Conservation (phyloP, 2,888 invertebrate species). For the Spisula subtruncata region DNA sequence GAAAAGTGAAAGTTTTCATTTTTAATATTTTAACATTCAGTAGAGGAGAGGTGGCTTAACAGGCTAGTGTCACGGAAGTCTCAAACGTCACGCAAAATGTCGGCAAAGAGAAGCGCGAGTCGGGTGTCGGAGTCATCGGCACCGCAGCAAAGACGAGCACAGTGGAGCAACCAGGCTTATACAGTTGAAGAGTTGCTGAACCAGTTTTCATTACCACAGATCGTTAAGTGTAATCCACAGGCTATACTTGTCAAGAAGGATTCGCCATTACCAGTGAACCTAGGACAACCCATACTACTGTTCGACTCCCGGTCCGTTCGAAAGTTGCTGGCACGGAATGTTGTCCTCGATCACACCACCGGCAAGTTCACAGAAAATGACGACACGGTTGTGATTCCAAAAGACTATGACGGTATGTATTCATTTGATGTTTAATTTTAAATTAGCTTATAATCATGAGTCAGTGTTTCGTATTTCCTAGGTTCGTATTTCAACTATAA, state of each 20-base stretch:
- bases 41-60: neutral
- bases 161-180: conserved; percentile 81
- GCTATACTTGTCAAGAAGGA: conserved; percentile 72
- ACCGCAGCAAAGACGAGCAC: conserved; percentile 69
- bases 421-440: neutral
- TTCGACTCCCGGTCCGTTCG: conserved; percentile 76
- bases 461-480: too few relatives aligned
- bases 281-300: conserved; percentile 78
- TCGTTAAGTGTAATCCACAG: conserved; percentile 78
- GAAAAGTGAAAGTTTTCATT: conserved; percentile 2
- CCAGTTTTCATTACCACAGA: conserved; percentile 78
- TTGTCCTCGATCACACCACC: conserved; percentile 68
- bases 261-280: conserved; percentile 75
- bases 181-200: conserved; percentile 75
- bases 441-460: too few relatives aligned
- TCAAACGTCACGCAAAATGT: conserved; percentile 41
- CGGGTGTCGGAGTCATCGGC: conserved; percentile 58
- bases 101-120: conserved; percentile 66
- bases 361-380: conserved; percentile 77
- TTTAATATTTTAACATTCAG: neutral
- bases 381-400: conserved; percentile 82
- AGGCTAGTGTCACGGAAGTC: neutral
- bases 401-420: conserved; percentile 80
- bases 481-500: too few relatives aligned
- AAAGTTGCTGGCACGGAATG: conserved; percentile 80